A percentile compares a stretch with the other conserved stretches of the same genome.
Conservation (phyloP, 2,888 invertebrate species). For the Papilio elwesi region DNA sequence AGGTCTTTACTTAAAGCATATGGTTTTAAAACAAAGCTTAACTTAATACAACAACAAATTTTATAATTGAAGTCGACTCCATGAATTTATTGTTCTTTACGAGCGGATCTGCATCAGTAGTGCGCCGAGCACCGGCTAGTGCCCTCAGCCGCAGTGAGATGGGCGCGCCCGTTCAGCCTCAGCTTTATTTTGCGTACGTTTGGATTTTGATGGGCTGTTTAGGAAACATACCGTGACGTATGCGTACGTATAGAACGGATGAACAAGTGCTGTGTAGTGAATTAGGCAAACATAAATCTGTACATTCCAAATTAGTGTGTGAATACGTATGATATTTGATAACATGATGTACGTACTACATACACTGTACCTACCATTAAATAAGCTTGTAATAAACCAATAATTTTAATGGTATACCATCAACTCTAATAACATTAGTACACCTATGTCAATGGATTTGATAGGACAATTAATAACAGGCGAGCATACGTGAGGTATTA, state of each 20-base stretch:
- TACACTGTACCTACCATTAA: too few relatives aligned
- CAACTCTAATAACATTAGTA: too few relatives aligned
- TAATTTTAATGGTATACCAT: too few relatives aligned
- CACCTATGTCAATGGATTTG: not conserved
- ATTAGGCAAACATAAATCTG: not conserved
- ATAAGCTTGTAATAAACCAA: too few relatives aligned
- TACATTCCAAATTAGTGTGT: not conserved
- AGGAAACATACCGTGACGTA: conserved; percentile 8
- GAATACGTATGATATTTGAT: not conserved
- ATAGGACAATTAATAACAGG: not conserved
- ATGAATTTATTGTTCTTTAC: conserved; percentile 21
- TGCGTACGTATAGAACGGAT: not conserved
- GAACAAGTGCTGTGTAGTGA: not conserved
- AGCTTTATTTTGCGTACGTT: conserved; percentile 41
- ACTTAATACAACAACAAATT: not conserved
- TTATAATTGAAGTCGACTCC: not conserved
- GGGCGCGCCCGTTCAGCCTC: conserved; percentile 46
- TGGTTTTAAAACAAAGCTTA: too few relatives aligned
- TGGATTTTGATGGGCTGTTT: conserved; percentile 26
- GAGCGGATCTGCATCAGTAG: conserved; percentile 54
- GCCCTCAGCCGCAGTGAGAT: conserved; percentile 27
- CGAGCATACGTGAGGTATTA: conserved; percentile 30
- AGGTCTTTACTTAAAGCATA: too few relatives aligned
- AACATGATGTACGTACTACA: too few relatives aligned
- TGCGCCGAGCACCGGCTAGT: conserved; percentile 45